These are phyloP conservation scores for Aselliscus stoliczkanus DNA, from an alignment of 2,797 vertebrate genomes.

Conservation along the genomic window DNA sequence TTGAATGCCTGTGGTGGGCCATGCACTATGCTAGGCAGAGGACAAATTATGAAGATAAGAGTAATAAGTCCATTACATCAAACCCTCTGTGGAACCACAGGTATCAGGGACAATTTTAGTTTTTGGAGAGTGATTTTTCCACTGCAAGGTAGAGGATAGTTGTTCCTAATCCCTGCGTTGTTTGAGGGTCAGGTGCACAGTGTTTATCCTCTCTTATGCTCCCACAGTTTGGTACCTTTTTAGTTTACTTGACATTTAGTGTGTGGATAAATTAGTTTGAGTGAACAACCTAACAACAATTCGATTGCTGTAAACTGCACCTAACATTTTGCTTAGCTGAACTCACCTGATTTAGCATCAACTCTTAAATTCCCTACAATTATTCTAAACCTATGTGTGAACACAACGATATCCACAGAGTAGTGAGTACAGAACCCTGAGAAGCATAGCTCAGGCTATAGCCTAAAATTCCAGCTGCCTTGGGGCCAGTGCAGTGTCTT, in stretches of 20 bases:
- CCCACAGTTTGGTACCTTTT: neutral
- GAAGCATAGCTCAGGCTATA: neutral
- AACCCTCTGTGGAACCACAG: neutral
- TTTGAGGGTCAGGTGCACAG: neutral
- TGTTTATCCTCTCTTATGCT: neutral
- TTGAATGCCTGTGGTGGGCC: neutral
- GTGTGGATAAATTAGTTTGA: constrained; percentile 6
- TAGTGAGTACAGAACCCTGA: neutral
- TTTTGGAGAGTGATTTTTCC: neutral
- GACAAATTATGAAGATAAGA: neutral
- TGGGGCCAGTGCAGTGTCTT: neutral
- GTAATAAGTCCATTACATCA: rapidly evolving
- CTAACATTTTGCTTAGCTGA: constrained; percentile 30
- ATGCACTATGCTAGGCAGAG: neutral
- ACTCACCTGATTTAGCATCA: neutral
- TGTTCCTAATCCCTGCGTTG: neutral
- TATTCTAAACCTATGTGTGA: neutral
- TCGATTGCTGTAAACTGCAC: constrained; percentile 18
- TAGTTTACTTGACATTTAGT: constrained; percentile 14
- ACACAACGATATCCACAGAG: neutral
- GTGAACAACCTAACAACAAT: neutral
- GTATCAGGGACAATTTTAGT: neutral
- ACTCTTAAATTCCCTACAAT: neutral
- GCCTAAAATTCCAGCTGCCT: neutral
- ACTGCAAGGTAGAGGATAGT: neutral